Base-by-base conservation (phyloP, 2,797 vertebrate genomes). In the Poecilia velifera region DNA sequence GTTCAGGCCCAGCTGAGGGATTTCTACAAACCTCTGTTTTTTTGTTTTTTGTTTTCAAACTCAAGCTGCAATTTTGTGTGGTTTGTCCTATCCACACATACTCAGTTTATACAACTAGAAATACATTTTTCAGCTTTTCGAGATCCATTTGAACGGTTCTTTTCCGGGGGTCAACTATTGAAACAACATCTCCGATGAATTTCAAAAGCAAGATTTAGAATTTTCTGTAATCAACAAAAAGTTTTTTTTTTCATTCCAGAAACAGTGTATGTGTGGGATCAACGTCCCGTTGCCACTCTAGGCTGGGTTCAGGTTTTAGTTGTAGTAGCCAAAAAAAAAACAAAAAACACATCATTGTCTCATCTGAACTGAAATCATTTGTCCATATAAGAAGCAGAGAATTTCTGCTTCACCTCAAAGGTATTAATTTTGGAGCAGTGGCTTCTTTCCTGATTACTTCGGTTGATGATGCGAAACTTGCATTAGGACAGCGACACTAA, bases 1-100 rank as follows among this genome's bases (percentile, higher is more conserved):
- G 57, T 74, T 79, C 3, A 66, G 72, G 55, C 53, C 57, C 31
- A 72, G 53, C 18, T 7, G 55, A 59, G 31, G 13, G 18, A 74
- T 55, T 57, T 45, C 13, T 39, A 59, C 39, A 28, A 18, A 39
- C 39, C 73, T 57, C 73, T 41, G 34, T 2, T 3, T 22, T 10
- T 49, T 31, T 72, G 2, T 20, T 36, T 10, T 49, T 49, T 31
- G 31, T 31, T 51, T 5, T 14, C 51, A 53, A 9, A 36, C 46
- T 51, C 18, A 10, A 45, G 25, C 68, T 71, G 7, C 22, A 25
- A 8, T n/a, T 70, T 8, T 46, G 25, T 28, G n/a, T 16, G 68
- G 2, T 28, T 18, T 71, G 25, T 14, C 68, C 14, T 16, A 3
- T 8, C 41, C 68, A 46, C 25, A 45, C 1, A 1, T 45, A 71